Evolutionary conservation across 2,113 vertebrate species (phyloP).

Genomic region (Antechinus stuartii): DNA sequence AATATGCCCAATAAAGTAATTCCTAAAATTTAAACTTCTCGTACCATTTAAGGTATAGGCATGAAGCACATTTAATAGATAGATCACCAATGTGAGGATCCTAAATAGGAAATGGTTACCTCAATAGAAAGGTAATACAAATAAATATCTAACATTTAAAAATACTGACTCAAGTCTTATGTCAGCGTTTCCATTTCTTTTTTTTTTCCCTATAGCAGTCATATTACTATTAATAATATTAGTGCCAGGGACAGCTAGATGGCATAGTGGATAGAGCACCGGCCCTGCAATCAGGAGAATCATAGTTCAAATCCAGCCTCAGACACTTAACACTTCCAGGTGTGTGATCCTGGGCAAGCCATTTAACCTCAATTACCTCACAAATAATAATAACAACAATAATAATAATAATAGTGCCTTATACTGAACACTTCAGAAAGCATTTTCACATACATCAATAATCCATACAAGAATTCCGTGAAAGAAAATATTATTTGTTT

Average conservation of each 20-base stretch:
- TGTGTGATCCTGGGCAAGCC: too few species aligned
- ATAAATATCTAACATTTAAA: not conserved
- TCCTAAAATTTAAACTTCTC: slow-evolving; percentile 82
- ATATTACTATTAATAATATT: not conserved
- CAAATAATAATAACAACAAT: not conserved
- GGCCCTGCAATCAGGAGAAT: too few species aligned
- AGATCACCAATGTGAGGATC: not conserved
- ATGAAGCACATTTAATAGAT: slow-evolving; percentile 59
- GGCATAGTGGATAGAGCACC: too few species aligned
- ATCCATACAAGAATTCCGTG: not conserved
- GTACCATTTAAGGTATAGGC: slow-evolving; percentile 79
- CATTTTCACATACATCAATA: not conserved
- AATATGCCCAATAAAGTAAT: slow-evolving; percentile 85
- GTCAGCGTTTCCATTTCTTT: not conserved
- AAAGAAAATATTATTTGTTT: not conserved
- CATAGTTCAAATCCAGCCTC: too few species aligned
- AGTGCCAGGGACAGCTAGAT: too few species aligned
- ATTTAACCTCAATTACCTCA: too few species aligned
- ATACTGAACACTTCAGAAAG: not conserved
- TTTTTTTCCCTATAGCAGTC: not conserved
- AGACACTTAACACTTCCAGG: too few species aligned
- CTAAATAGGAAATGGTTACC: not conserved
- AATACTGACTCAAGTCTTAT: not conserved
- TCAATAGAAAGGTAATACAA: not conserved
- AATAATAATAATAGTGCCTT: too few species aligned